Base-by-base conservation (phyloP, 2,797 vertebrate species). In the Cossypha heuglini region DNA sequence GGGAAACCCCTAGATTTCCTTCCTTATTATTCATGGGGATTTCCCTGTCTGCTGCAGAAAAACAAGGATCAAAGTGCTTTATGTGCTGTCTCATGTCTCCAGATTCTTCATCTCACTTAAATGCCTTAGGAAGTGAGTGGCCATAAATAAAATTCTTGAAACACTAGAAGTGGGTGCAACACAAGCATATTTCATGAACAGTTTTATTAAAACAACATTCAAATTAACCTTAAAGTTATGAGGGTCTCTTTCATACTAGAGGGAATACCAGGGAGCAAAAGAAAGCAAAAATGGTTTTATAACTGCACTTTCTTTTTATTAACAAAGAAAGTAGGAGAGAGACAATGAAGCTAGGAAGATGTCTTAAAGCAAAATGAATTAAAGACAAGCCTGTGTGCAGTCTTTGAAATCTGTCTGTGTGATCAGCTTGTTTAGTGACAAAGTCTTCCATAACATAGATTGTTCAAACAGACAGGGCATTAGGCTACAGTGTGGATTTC, bases 1-100 rank as follows among this genome's bases (percentile, higher is more conserved):
- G 94, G 94, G 97, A 95, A 97, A 94, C 81, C 94, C 97, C 97
- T 97, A 94, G 79, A 92, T 86, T 97, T 94, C 91, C 88, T n/a
- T 94, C 77, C 42, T 59, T 84, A 35, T 87, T 97, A 78, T 86
- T 97, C 96, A 94, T 40, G 93, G 95, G 97, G 84, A 75, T 97
- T 95, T 96, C 78, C 78, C 71, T 79, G 45, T 66, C 66, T 88
- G 31, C 52, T 81, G 68, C 86, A 90, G 85, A 90, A 93, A 96
- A 94, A 80, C 83, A 94, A 83, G 49, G 59, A 92, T 96, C 55
- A 95, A 97, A 96, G 69, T 31, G 22, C 40, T 54, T 67, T 88
- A 81, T 26, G 20, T 63, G 51, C 46, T 95, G 42, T 29, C 6
- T 16, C 79, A 91, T 85, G 71, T 84, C 76, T 91, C 63, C 58